phyloP scores from a whole-genome alignment of 2,888 invertebrate species.

The Ethmia dodecea region DNA sequence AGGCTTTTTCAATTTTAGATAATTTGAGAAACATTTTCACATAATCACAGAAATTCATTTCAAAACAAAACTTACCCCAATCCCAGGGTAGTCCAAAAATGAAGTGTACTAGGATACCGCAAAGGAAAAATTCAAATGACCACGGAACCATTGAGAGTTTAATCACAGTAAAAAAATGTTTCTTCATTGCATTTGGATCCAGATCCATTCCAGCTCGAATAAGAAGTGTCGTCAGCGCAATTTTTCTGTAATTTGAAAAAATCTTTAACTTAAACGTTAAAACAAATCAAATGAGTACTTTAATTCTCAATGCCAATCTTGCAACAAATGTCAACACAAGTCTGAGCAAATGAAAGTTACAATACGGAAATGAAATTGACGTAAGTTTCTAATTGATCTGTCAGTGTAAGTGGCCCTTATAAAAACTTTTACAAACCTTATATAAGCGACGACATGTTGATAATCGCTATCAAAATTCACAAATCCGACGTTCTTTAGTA shows the following conservation, averaged over 20 bases:
- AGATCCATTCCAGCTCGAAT: slow-evolving; percentile 91
- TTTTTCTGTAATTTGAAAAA: slow-evolving; percentile 84
- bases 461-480: slow-evolving; percentile 80
- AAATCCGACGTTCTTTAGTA: slow-evolving; percentile 79
- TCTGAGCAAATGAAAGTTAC: too few species aligned
- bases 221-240: slow-evolving; percentile 90
- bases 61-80: slow-evolving; percentile 69
- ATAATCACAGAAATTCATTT: too few species aligned
- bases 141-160: slow-evolving; percentile 89
- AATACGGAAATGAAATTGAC: too few species aligned
- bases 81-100: slow-evolving; percentile 85
- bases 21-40: too few species aligned
- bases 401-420: too few species aligned
- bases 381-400: too few species aligned
- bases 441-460: slow-evolving; percentile 74
- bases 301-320: too few species aligned
- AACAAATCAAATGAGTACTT: too few species aligned
- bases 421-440: slow-evolving; percentile 64
- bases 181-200: slow-evolving; percentile 86
- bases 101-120: slow-evolving; percentile 80
- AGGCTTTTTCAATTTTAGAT: too few species aligned
- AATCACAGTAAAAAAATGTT: slow-evolving; percentile 84
- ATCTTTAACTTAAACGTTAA: too few species aligned
- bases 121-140: slow-evolving; percentile 81
- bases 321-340: too few species aligned